Conservation (phyloP, 2,113 vertebrate genomes). For the Daboia siamensis region DNA sequence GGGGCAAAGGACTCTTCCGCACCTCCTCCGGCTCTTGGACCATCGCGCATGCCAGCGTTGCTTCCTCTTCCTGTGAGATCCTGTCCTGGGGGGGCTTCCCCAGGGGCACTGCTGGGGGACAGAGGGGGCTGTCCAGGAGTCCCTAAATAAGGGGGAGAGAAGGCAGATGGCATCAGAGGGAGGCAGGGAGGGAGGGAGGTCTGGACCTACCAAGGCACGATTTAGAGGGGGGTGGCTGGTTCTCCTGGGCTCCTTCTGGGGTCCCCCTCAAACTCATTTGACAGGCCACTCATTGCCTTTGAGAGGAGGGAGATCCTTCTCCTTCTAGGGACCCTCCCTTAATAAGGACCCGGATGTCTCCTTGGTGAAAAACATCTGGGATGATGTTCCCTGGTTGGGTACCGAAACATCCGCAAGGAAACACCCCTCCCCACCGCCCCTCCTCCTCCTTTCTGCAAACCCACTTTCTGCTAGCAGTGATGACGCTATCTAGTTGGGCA, state of each 20-base stretch:
- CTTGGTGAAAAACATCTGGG: neutral
- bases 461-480: neutral
- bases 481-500: neutral
- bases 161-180: neutral
- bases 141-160: neutral
- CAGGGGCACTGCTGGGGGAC: neutral
- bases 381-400: neutral
- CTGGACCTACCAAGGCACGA: neutral
- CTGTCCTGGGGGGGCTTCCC: too few species aligned
- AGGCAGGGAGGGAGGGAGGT: too few species aligned
- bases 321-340: neutral
- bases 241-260: neutral
- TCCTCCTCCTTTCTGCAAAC: neutral
- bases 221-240: neutral
- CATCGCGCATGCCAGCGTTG: neutral
- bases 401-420: neutral
- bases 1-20: neutral
- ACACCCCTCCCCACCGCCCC: too few species aligned
- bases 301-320: neutral
- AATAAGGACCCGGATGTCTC: neutral
- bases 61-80: neutral
- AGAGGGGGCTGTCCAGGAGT: neutral
- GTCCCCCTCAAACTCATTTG: neutral
- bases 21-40: neutral
- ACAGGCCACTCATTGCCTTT: neutral